Evolutionary conservation across 2,113 vertebrate genomes (phyloP).

Genomic region (Propithecus coquereli): DNA sequence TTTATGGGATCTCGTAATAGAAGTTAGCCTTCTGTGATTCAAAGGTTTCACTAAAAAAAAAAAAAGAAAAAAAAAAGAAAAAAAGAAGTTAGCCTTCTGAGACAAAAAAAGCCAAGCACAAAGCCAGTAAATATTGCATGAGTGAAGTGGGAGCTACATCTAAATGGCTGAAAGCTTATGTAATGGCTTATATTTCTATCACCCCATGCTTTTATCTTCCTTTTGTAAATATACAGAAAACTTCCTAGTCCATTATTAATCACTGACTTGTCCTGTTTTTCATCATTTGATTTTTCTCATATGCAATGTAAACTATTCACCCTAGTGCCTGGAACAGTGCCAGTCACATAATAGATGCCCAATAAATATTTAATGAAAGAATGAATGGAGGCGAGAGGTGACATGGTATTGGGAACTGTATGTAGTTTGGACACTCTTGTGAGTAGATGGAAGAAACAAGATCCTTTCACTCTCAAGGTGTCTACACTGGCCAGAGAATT

Average conservation of each 20-base stretch:
- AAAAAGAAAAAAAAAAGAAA: no score
- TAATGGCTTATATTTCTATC: not conserved
- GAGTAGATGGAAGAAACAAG: not conserved
- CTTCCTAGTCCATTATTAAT: not conserved
- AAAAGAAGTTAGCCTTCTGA: not conserved
- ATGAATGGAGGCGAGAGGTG: not conserved
- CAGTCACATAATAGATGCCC: not conserved
- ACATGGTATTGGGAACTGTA: not conserved
- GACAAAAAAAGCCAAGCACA: not conserved
- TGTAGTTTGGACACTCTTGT: not conserved
- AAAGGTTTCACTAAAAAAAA: no score
- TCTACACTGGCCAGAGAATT: not conserved
- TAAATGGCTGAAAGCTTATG: not conserved
- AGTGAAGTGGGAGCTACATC: not conserved
- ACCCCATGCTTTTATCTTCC: not conserved
- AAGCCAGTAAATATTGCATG: not conserved
- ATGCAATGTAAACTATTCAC: not conserved
- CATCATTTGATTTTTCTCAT: not conserved
- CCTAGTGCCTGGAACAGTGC: not conserved
- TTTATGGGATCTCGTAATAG: not conserved
- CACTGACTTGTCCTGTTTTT: not conserved
- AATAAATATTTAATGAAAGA: not conserved
- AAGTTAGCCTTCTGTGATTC: no score
- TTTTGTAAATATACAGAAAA: not conserved
- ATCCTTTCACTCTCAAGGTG: not conserved